Evolutionary conservation across 1,140 invertebrate species (phyloP).

Genomic region (Oedothorax gibbosus): DNA sequence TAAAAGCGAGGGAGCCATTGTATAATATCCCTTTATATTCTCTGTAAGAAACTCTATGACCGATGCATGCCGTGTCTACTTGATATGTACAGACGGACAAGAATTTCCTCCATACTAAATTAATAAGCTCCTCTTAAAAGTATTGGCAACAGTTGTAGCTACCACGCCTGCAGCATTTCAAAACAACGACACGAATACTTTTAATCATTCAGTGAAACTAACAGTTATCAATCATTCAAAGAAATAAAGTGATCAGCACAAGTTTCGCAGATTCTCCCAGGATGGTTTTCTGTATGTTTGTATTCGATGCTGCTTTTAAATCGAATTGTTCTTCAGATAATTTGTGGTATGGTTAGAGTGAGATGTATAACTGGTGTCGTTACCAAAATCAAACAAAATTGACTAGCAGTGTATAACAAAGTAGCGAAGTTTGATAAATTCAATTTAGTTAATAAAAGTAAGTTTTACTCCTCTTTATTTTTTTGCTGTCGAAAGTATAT

Average conservation of each 20-base stretch:
- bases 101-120: conserved; percentile 46
- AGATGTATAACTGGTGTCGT: no score
- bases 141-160: conserved; percentile 52
- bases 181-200: conserved; percentile 45
- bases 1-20: conserved; percentile 26
- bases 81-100: conserved; percentile 59
- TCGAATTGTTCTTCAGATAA: not conserved
- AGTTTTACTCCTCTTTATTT: no score
- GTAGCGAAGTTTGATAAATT: no score
- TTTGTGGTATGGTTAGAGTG: not conserved
- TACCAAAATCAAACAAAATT: no score
- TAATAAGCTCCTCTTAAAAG: conserved; percentile 60
- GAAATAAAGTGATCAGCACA: conserved; percentile 8
- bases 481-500: no score
- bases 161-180: conserved; percentile 35
- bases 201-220: conserved; percentile 36
- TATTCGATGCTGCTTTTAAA: conserved; percentile 7
- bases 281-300: conserved; percentile 18
- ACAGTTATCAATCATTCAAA: conserved; percentile 23
- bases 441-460: no score
- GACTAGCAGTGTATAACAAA: no score
- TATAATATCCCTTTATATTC: conserved; percentile 14
- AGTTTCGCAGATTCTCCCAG: conserved; percentile 41
- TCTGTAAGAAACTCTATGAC: conserved; percentile 28
- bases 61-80: conserved; percentile 8